Percentiles rank a stretch among this genome's conserved stretches.
These are phyloP conservation scores for Pachypeltis micranthus DNA, from an alignment of 1,140 invertebrate species.

Conservation along the genomic window DNA sequence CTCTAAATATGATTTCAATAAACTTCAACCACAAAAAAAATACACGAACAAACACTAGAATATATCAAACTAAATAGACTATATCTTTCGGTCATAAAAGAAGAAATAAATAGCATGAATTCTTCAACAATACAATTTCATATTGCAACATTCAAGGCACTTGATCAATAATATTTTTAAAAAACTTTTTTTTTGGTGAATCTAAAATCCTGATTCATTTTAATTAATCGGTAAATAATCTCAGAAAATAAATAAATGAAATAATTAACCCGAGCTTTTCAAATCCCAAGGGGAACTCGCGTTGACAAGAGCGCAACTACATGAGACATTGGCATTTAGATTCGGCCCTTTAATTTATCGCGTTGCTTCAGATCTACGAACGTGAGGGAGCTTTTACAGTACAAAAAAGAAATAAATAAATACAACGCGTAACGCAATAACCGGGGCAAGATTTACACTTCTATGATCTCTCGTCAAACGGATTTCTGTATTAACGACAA, in stretches of 20 bases:
- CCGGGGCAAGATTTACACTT: no score
- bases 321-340: background rate
- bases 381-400: no score
- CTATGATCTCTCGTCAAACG: no score
- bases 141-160: constrained; percentile 2
- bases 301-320: background rate
- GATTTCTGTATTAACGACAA: no score
- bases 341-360: no score
- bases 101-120: constrained; percentile 2
- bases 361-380: no score
- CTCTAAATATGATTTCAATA: background rate
- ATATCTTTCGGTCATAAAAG: constrained; percentile 5
- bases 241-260: background rate
- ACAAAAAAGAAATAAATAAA: no score
- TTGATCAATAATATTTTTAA: no score
- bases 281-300: background rate
- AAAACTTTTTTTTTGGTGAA: background rate
- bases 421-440: no score
- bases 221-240: background rate
- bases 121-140: background rate
- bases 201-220: background rate
- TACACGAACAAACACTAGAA: background rate
- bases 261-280: background rate
- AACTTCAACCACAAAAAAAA: constrained; percentile 1
- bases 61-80: constrained; percentile 10